phyloP scores from a whole-genome alignment of 1,140 invertebrate genomes.

The Nymphalis io region DNA sequence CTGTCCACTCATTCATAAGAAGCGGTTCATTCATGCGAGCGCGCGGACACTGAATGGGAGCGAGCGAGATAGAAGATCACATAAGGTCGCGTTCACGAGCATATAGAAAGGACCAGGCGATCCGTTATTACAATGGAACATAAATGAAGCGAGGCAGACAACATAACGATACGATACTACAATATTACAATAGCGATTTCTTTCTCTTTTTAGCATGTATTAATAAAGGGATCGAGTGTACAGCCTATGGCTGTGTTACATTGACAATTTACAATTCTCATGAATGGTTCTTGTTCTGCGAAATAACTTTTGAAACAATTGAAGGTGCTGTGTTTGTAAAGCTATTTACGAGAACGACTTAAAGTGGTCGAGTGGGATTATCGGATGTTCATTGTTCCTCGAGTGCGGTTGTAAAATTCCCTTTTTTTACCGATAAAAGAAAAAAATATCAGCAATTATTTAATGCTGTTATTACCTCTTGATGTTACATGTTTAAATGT shows the following conservation, averaged over 20 bases:
- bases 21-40: constrained; percentile 75
- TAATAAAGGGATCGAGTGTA: constrained; percentile 14
- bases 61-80: constrained; percentile 60
- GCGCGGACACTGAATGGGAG: constrained; percentile 73
- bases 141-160: neutral
- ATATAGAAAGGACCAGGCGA: constrained; percentile 8
- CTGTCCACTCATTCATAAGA: constrained; percentile 79
- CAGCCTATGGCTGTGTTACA: constrained; percentile 66
- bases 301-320: constrained; percentile 69
- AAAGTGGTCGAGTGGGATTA: constrained; percentile 42
- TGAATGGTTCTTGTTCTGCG: constrained; percentile 63
- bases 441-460: neutral
- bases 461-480: no score
- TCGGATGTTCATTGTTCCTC: constrained; percentile 37
- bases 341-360: constrained; percentile 31
- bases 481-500: no score
- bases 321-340: constrained; percentile 37
- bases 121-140: neutral
- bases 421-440: constrained; percentile 8
- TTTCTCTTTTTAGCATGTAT: neutral
- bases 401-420: constrained; percentile 15
- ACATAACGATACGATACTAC: neutral
- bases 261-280: constrained; percentile 57
- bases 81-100: constrained; percentile 16
- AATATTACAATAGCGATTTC: neutral